Conservation (phyloP, 2,113 vertebrate species). For the Circaetus gallicus region DNA sequence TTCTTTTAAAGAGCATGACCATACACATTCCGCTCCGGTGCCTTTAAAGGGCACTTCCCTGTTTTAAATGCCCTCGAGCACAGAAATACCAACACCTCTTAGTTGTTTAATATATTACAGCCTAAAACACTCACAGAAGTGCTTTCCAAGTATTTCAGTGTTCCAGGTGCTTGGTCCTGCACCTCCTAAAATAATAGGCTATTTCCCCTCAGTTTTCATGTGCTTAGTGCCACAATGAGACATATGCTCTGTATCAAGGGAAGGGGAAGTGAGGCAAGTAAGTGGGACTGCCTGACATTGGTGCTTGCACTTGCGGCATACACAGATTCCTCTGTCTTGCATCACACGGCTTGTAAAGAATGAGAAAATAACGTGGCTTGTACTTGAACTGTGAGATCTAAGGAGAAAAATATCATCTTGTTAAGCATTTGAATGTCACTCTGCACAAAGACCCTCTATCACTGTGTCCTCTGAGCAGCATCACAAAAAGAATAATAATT, state of each 20-base stretch:
- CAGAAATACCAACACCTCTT: slow-evolving; percentile 55
- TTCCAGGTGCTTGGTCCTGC: slow-evolving; percentile 48
- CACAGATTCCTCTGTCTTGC: background rate
- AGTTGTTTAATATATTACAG: slow-evolving; percentile 50
- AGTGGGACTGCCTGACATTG: background rate
- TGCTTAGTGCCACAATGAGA: background rate
- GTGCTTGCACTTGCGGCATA: background rate
- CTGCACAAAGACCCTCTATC: background rate
- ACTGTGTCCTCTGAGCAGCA: background rate
- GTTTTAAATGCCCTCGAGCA: slow-evolving; percentile 20
- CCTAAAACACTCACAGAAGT: slow-evolving; percentile 38
- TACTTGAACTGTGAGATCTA: background rate
- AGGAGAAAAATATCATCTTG: background rate
- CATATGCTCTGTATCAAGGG: background rate
- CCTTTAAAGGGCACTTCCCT: slow-evolving; percentile 43
- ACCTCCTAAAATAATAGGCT: slow-evolving; percentile 50
- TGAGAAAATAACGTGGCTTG: background rate
- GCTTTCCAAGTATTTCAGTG: slow-evolving; percentile 48
- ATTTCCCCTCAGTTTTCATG: slow-evolving; percentile 27
- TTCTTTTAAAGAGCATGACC: slow-evolving; percentile 50
- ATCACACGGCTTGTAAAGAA: background rate
- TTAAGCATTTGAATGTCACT: background rate
- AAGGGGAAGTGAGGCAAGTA: slow-evolving; percentile 15
- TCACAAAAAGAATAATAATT: background rate
- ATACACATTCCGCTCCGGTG: slow-evolving; percentile 18